Evolutionary conservation across 2,113 vertebrate species (phyloP).

Genomic region (Paralichthys olivaceus): DNA sequence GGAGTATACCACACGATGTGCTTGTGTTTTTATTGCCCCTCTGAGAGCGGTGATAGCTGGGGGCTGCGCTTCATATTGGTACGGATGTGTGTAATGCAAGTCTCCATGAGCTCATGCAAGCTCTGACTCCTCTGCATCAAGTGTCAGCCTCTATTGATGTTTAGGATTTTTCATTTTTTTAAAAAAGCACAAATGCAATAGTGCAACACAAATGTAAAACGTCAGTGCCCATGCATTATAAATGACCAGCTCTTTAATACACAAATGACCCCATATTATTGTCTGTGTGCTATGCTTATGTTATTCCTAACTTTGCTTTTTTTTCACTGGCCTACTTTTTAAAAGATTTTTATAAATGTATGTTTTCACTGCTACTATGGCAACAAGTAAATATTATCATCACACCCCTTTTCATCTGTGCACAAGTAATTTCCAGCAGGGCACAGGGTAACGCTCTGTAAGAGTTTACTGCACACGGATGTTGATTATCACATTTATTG

Average conservation of each 20-base stretch:
- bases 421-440: slow-evolving; percentile 52
- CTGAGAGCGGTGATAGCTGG: slow-evolving; percentile 28
- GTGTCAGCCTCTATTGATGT: slow-evolving; percentile 3
- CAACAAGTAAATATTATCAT: slow-evolving; percentile 72
- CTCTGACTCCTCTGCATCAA: slow-evolving; percentile 10
- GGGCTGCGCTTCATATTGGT: slow-evolving; percentile 30
- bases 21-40: slow-evolving; percentile 51
- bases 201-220: slow-evolving; percentile 15
- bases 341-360: slow-evolving; percentile 35
- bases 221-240: not conserved
- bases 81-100: slow-evolving; percentile 16
- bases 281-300: not conserved
- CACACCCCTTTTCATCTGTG: slow-evolving; percentile 54
- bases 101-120: slow-evolving; percentile 49
- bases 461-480: slow-evolving; percentile 15
- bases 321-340: slow-evolving; percentile 45
- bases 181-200: not conserved
- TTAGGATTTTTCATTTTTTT: not conserved
- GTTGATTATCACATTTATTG: slow-evolving; percentile 62
- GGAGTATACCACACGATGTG: slow-evolving; percentile 54
- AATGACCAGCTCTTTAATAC: slow-evolving; percentile 16
- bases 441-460: slow-evolving; percentile 54
- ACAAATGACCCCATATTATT: slow-evolving; percentile 14
- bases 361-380: slow-evolving; percentile 58
- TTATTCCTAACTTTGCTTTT: slow-evolving; percentile 17